phyloP scores from a whole-genome alignment of 2,888 invertebrate genomes.

The Patella ulyssiponensis region DNA sequence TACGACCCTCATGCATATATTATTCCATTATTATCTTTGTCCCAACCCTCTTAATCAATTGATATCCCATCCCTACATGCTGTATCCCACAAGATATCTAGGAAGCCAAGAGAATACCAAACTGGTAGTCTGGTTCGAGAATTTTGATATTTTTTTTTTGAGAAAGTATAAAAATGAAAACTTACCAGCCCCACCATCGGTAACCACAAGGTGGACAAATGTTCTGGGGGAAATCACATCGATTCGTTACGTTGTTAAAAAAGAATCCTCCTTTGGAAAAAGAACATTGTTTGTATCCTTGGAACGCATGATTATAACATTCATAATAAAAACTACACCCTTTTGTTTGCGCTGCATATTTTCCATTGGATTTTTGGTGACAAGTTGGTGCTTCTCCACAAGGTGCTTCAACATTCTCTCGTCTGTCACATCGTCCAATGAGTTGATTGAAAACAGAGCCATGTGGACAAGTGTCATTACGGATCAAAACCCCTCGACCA shows the following conservation, averaged over 20 bases:
- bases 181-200: conserved; percentile 52
- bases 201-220: conserved; percentile 52
- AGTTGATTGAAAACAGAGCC: conserved; percentile 40
- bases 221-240: conserved; percentile 47
- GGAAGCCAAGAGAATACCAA: too few relatives aligned
- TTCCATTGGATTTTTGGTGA: conserved; percentile 37
- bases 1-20: too few relatives aligned
- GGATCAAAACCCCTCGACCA: conserved; percentile 38
- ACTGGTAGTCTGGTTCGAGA: too few relatives aligned
- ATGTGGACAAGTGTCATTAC: conserved; percentile 37
- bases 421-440: conserved; percentile 39
- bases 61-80: too few relatives aligned
- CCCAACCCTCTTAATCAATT: too few relatives aligned
- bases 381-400: conserved; percentile 40
- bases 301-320: conserved; percentile 35
- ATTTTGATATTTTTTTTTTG: too few relatives aligned
- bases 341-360: conserved; percentile 35
- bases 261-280: conserved; percentile 40
- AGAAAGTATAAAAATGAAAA: neutral
- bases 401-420: conserved; percentile 38
- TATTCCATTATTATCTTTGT: too few relatives aligned
- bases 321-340: conserved; percentile 46
- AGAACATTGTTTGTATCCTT: conserved; percentile 38
- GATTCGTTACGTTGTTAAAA: conserved; percentile 42
- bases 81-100: too few relatives aligned